Evolutionary conservation across 2,888 invertebrate genomes (phyloP).

Genomic region (Caenorhabditis auriculariae): DNA sequence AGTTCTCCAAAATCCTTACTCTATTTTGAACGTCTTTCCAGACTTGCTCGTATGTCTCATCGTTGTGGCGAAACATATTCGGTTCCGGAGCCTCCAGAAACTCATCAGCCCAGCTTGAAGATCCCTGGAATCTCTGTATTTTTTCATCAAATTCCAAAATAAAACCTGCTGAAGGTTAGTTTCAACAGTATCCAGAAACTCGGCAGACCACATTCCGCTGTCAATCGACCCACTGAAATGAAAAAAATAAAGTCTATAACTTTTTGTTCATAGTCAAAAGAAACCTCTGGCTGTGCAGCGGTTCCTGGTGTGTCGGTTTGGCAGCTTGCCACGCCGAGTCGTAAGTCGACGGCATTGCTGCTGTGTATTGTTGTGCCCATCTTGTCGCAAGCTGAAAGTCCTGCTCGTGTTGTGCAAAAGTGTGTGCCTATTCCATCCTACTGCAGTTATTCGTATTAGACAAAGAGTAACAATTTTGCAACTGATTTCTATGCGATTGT

Average conservation of each 20-base stretch:
- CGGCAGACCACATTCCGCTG: slow-evolving; percentile 52
- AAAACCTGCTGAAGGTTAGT: slow-evolving; percentile 9
- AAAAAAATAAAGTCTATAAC: slow-evolving; percentile 3
- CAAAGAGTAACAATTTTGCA: too few relatives aligned
- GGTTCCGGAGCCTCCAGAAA: slow-evolving; percentile 3
- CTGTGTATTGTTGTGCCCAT: slow-evolving; percentile 39
- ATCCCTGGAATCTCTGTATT: background rate
- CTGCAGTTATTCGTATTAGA: too few relatives aligned
- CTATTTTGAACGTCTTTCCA: slow-evolving; percentile 35
- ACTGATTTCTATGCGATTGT: too few relatives aligned
- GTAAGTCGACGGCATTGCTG: slow-evolving; percentile 1
- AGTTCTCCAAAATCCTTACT: too few relatives aligned
- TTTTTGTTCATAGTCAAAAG: slow-evolving; percentile 1
- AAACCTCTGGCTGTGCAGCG: slow-evolving; percentile 6
- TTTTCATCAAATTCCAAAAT: too few relatives aligned
- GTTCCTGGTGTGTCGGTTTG: slow-evolving; percentile 5
- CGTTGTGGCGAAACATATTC: slow-evolving; percentile 3
- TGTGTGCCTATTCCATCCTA: too few relatives aligned
- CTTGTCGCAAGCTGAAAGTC: slow-evolving; percentile 28
- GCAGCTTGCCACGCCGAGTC: slow-evolving; percentile 17
- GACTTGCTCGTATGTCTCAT: slow-evolving; percentile 9
- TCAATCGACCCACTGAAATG: background rate
- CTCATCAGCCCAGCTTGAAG: slow-evolving; percentile 17
- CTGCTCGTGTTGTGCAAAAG: background rate
- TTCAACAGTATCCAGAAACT: slow-evolving; percentile 50